Evolutionary conservation across 2,113 vertebrate genomes (phyloP).

Genomic region (Entelurus aequoreus): DNA sequence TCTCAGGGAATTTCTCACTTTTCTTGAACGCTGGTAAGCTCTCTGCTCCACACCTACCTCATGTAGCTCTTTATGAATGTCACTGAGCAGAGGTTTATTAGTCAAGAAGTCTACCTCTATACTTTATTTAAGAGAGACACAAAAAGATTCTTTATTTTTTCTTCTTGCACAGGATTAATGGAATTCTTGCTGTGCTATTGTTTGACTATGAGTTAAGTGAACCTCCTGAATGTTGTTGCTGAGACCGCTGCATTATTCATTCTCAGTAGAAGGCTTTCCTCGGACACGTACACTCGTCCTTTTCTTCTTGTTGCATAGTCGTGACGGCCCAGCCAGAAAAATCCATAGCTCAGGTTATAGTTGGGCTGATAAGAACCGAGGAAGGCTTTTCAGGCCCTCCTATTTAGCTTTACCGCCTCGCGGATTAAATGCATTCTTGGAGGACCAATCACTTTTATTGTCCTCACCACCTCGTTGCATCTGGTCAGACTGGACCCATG

Average conservation of each 20-base stretch:
- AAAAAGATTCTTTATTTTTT: constrained; percentile 52
- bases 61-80: constrained; percentile 97
- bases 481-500: constrained; percentile 17
- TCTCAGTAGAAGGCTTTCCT: constrained; percentile 34
- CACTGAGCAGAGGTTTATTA: constrained; percentile 84
- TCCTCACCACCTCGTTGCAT: not conserved
- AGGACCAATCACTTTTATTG: constrained; percentile 1
- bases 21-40: constrained; percentile 69
- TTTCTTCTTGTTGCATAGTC: constrained; percentile 20
- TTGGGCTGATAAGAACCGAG: constrained; percentile 28
- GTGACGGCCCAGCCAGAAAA: constrained; percentile 27
- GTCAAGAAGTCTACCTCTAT: constrained; percentile 84
- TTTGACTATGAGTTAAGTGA: constrained; percentile 51
- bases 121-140: constrained; percentile 69
- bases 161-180: constrained; percentile 68
- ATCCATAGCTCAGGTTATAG: constrained; percentile 51
- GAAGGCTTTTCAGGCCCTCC: constrained; percentile 31
- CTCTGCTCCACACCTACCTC: constrained; percentile 97
- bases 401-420: constrained; percentile 36
- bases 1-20: constrained; percentile 97
- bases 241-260: constrained; percentile 53
- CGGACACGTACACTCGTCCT: constrained; percentile 6
- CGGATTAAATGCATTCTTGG: constrained; percentile 27
- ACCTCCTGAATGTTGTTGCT: constrained; percentile 71
- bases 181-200: constrained; percentile 60